Evolutionary conservation across 2,113 vertebrate genomes (phyloP), one percentile per base, ranked within the genome.

Genomic region (Equus przewalskii): DNA sequence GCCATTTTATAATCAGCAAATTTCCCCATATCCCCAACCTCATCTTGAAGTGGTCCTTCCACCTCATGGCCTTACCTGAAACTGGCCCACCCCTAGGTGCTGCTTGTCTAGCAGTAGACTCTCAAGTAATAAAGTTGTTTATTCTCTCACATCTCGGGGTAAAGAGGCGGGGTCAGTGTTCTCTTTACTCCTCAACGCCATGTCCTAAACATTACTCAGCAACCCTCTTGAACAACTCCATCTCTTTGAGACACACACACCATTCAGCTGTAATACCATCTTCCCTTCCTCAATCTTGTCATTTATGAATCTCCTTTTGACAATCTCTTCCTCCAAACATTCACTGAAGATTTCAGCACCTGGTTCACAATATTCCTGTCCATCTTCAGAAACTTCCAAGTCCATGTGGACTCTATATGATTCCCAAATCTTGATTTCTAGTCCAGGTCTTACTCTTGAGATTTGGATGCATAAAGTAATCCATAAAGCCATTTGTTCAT

Each of bases 321-420:
- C 88, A 67, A 49, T 64, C 13, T 7, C n/a, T 91, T 58, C 16
- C 26, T 54, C 62, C 28, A 88, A 88, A 69, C 64, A 60, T 36
- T 82, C 58, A 79, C 26, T 36, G 44, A 75, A 65, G 33, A 89
- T 75, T 75, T 51, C 51, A 76, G 54, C 54, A 46, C 56, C 9
- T 41, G 3, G 36, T n/a, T 95, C 41, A 89, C 51, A 83, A 15
- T 79, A 28, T 64, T 94, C 28, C 65, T 54, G 10, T 80, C 85
- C 62, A 93, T 79, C 30, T 51, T 87, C 64, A 65, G 62, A 88
- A 93, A 83, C 12, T 88, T 83, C 64, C 22, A 93, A 87, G n/a
- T 84, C 81, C 49, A 93, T 60, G 9, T 36, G 26, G 30, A 92
- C 26, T 60, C n/a, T n/a, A 75, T 67, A 84, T 64, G 13, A 65